Base-by-base conservation (phyloP, 1,140 invertebrate genomes). In the Dendroctonus valens region DNA sequence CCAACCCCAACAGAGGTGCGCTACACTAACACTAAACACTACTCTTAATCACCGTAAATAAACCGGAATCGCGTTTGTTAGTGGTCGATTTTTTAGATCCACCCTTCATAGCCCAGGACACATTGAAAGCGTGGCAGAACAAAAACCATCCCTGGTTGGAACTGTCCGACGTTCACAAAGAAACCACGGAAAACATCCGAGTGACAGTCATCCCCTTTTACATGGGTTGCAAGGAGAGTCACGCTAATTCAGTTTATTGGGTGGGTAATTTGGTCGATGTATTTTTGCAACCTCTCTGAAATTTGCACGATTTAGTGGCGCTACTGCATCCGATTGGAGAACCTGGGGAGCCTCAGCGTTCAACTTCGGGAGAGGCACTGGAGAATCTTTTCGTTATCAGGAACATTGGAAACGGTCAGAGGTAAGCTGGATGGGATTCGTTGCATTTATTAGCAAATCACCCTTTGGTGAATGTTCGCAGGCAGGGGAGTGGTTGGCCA, bases 161-260 rank as follows among this genome's bases (percentile, higher is more conserved):
- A 76, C 80, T 98, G 52, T 96, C 94, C 41, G 94, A 98, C 82
- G 96, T 99, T n/a, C 94, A 98, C 78, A 92, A 94, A 76, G 94
- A 98, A 83, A 98, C 94, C 0, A 98, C 96, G 0, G 94, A 98
- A 80, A 91, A 92, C 78, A 89, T 98, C 69, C 82, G 96, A 14
- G 90, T 99, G 6, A 99, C 96, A 7, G 96, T 98, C 4, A 98
- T 97, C 78, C 96, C 96, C 5, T 98, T 98, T 80, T 98, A 97
- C 77, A 96, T 97, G 91, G 94, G 94, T 38, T 95, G 91, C 73
- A 84, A 94, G 70, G 92, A 94, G 75, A 91, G 90, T 50, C 93
- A 95, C 74, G 89, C 91, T 59, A 90, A 88, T 42, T 88, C 90
- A 42, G 92, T 94, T n/a, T 95, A 94, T 79, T 96, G 94, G 93